Evolutionary conservation across 35 echinoderm and acorn worm species (phyloP), one percentile per base, ranked within the genome.

Genomic region (Amphiura filiformis): DNA sequence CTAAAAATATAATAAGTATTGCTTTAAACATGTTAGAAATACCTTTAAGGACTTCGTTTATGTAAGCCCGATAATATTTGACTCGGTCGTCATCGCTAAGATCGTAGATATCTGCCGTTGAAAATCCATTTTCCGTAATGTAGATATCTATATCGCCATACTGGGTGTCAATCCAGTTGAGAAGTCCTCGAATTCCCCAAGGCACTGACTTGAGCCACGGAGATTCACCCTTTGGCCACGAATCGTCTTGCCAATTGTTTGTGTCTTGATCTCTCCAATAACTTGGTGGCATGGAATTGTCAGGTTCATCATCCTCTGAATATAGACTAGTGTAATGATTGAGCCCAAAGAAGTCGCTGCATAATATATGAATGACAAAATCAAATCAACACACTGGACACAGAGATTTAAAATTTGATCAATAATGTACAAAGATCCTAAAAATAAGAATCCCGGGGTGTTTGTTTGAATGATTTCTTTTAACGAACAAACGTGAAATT

Each of bases 311-410:
- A 52, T 80, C 35, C 36, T 79, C 86, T 0, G 78, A 76, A 52
- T 81, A 98, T 7, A 81, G 30, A 33, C 92, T 92, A 14, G 96
- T 98, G 90, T 98, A 98, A 34, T 94, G 92, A 82, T 97, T 97
- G 9, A 97, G 82, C 38, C 95, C 89, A 39, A 91, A 91, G 89
- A 91, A 91, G 78, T 91, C 89, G 17, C 41, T 47, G 41, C 17
- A 47, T n/a, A n/a, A n/a, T n/a, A n/a, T n/a, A n/a, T n/a, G n/a
- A n/a, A n/a, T n/a, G n/a, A n/a, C n/a, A n/a, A n/a, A n/a, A n/a
- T n/a, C n/a, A n/a, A n/a, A n/a, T n/a, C n/a, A n/a, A n/a, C n/a
- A n/a, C n/a, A n/a, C n/a, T n/a, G n/a, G n/a, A n/a, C n/a, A n/a
- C n/a, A n/a, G n/a, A n/a, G n/a, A n/a, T n/a, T n/a, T n/a, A n/a